phyloP scores from a whole-genome alignment of 2,797 vertebrate species.

The Crocidura indochinensis region DNA sequence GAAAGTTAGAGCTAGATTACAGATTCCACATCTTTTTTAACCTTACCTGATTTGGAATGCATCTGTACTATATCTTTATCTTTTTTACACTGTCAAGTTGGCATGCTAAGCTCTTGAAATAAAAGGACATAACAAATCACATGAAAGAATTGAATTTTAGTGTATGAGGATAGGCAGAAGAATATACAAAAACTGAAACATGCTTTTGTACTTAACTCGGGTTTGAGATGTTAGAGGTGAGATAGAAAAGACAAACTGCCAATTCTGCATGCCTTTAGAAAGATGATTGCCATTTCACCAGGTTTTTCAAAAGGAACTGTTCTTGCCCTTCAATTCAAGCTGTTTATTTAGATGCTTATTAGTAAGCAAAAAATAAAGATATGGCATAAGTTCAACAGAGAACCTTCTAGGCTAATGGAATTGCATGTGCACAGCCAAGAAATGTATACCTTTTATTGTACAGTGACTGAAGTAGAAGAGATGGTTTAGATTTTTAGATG shows the following conservation, averaged over 20 bases:
- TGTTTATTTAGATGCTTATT: constrained; percentile 33
- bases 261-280: background rate
- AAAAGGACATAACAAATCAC: constrained; percentile 11
- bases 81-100: constrained; percentile 56
- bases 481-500: background rate
- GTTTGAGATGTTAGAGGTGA: constrained; percentile 46
- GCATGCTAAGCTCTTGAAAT: background rate
- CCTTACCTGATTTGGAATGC: background rate
- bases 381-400: background rate
- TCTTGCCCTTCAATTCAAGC: background rate
- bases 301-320: background rate
- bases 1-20: background rate
- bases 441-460: background rate
- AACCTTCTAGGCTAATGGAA: background rate
- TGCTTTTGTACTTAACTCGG: constrained; percentile 25
- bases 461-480: background rate
- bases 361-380: background rate
- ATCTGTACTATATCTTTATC: background rate
- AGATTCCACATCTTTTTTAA: background rate
- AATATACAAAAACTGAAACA: constrained; percentile 25
- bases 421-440: background rate
- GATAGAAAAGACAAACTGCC: constrained; percentile 5
- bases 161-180: background rate
- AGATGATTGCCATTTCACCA: background rate
- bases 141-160: constrained; percentile 19